Percentiles rank a stretch among this genome's conserved stretches.
phyloP scores from a whole-genome alignment of 2,888 invertebrate genomes.

The Apamea monoglypha region DNA sequence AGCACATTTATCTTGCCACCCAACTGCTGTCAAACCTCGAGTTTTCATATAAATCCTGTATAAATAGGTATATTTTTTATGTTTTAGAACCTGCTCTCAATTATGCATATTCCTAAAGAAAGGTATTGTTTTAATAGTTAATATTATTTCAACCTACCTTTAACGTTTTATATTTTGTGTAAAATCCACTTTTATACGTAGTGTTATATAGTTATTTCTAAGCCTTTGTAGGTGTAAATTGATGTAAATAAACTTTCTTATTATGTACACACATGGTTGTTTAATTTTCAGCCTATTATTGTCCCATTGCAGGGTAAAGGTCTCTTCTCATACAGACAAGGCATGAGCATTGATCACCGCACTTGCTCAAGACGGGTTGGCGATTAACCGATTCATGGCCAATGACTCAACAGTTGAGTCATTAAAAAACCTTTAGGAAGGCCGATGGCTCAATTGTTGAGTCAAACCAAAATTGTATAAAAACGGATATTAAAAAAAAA shows the following conservation, averaged over 20 bases:
- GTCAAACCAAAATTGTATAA: too few relatives aligned
- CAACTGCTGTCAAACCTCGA: constrained; percentile 2
- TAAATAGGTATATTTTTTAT: constrained; percentile 16
- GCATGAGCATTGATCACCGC: background rate
- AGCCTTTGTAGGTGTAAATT: constrained; percentile 75
- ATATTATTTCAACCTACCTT: constrained; percentile 43
- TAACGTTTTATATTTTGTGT: constrained; percentile 60
- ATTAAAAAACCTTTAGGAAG: too few relatives aligned
- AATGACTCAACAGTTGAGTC: too few relatives aligned
- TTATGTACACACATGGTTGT: constrained; percentile 65
- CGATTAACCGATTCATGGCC: too few relatives aligned
- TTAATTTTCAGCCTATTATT: constrained; percentile 37
- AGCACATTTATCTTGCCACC: background rate
- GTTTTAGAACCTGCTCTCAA: constrained; percentile 50
- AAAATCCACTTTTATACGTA: constrained; percentile 66
- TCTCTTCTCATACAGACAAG: background rate
- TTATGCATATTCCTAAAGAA: constrained; percentile 37
- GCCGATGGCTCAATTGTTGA: too few relatives aligned
- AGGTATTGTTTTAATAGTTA: constrained; percentile 55
- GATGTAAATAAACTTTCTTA: constrained; percentile 77
- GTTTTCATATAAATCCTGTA: constrained; percentile 18
- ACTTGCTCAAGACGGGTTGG: background rate
- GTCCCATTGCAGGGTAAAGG: background rate
- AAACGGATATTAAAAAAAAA: too few relatives aligned
- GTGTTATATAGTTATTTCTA: constrained; percentile 60